These are phyloP conservation scores for Myotis brandtii DNA, from an alignment of 2,113 vertebrate genomes.

Conservation along the genomic window DNA sequence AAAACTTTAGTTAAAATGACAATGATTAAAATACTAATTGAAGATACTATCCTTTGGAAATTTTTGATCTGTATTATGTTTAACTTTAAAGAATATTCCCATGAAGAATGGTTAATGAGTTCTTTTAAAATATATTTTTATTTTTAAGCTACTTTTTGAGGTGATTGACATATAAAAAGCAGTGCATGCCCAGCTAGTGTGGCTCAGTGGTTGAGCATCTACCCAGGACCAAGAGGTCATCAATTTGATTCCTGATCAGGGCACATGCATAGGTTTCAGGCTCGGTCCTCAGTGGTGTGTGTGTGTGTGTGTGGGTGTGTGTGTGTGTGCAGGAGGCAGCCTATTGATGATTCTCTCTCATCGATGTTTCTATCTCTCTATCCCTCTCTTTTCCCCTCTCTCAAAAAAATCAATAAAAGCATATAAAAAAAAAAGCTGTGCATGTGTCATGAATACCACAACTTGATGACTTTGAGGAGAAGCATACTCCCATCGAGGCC, in stretches of 20 bases:
- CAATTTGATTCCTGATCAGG: not conserved
- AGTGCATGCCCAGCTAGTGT: not conserved
- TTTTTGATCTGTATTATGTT: not conserved
- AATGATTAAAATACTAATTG: slow-evolving; percentile 42
- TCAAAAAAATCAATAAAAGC: not conserved
- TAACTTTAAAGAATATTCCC: slow-evolving; percentile 47
- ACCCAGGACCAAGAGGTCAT: not conserved
- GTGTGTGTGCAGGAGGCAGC: not conserved
- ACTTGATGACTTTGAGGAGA: not conserved
- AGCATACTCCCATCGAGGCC: not conserved
- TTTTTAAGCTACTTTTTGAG: not conserved
- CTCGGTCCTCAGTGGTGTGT: not conserved
- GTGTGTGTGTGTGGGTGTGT: not conserved
- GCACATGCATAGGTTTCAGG: not conserved
- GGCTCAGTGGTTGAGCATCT: not conserved
- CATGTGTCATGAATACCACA: not conserved
- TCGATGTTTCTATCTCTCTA: not conserved
- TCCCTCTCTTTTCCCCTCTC: not conserved
- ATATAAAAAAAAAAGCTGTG: not conserved
- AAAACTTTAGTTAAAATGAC: slow-evolving; percentile 53
- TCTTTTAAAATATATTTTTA: slow-evolving; percentile 11
- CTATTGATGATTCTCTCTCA: not conserved
- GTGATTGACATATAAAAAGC: not conserved
- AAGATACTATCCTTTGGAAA: slow-evolving; percentile 26
- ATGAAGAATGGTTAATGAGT: not conserved